Conservation (phyloP, 1,140 invertebrate genomes). For the Drosophila trapezifrons region DNA sequence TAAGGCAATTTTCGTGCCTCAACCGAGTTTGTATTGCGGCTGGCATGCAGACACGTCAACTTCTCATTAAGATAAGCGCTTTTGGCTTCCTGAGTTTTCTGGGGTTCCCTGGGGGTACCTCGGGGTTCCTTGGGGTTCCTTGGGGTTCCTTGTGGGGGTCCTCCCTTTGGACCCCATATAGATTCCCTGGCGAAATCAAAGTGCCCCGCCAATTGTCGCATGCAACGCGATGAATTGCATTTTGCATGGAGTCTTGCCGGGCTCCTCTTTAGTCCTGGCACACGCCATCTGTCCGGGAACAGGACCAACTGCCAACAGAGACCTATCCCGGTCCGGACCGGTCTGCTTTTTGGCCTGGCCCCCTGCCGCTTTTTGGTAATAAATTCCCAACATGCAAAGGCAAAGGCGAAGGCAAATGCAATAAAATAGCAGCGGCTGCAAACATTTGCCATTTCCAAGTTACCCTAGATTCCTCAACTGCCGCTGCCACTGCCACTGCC, state of each 20-base stretch:
- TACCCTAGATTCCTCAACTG: constrained; percentile 71
- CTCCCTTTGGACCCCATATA: not conserved
- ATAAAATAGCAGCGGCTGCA: constrained; percentile 75
- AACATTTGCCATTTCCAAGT: constrained; percentile 63
- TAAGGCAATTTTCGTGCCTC: constrained; percentile 40
- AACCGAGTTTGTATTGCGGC: constrained; percentile 51
- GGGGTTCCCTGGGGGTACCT: not conserved
- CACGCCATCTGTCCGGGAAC: constrained; percentile 72
- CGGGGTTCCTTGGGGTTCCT: not conserved
- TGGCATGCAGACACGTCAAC: constrained; percentile 75
- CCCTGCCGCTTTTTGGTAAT: constrained; percentile 53
- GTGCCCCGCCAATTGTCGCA: constrained; percentile 51
- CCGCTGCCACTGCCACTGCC: constrained; percentile 8
- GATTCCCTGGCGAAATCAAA: constrained; percentile 37
- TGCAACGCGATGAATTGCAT: constrained; percentile 59
- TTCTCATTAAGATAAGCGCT: constrained; percentile 78
- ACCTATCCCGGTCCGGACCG: constrained; percentile 16
- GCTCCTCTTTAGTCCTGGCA: constrained; percentile 45
- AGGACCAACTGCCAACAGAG: constrained; percentile 33
- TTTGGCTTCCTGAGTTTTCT: constrained; percentile 34
- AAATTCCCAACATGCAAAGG: constrained; percentile 78
- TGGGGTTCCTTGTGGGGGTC: constrained; percentile 13
- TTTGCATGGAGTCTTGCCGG: constrained; percentile 27
- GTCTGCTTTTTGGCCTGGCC: constrained; percentile 7
- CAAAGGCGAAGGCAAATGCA: constrained; percentile 36